Evolutionary conservation across 2,888 invertebrate genomes (phyloP).

Genomic region (Chloromyia formosa): DNA sequence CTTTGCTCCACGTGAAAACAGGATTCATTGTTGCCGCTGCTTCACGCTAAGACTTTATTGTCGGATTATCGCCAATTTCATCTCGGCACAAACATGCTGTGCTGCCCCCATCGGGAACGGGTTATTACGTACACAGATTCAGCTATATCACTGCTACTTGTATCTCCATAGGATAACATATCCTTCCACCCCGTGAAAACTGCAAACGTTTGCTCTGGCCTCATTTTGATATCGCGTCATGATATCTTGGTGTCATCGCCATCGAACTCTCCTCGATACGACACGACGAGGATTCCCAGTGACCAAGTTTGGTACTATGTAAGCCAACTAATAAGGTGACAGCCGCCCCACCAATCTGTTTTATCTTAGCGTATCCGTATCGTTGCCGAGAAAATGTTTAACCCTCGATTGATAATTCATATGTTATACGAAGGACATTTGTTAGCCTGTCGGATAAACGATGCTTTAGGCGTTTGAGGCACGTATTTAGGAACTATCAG

Average conservation of each 20-base stretch:
- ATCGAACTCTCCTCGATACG: not conserved
- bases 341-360: not conserved
- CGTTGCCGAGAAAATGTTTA: no score
- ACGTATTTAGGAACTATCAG: no score
- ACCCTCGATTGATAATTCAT: no score
- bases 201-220: slow-evolving; percentile 40
- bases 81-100: slow-evolving; percentile 19
- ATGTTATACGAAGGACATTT: no score
- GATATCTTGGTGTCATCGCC: slow-evolving; percentile 34
- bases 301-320: slow-evolving; percentile 23
- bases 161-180: no score
- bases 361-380: not conserved
- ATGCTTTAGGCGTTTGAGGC: no score
- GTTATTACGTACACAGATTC: slow-evolving; percentile 1
- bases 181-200: slow-evolving; percentile 4
- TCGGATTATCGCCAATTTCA: slow-evolving; percentile 32
- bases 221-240: slow-evolving; percentile 25
- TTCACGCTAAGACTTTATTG: slow-evolving; percentile 31
- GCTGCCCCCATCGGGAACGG: not conserved
- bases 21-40: slow-evolving; percentile 1
- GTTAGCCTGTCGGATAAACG: no score
- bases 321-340: slow-evolving; percentile 11
- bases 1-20: not conserved
- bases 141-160: no score
- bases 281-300: not conserved